Percentiles rank a stretch among this genome's conserved stretches.
Evolutionary conservation across 2,888 invertebrate genomes (phyloP).

Genomic region (Brenthis ino): DNA sequence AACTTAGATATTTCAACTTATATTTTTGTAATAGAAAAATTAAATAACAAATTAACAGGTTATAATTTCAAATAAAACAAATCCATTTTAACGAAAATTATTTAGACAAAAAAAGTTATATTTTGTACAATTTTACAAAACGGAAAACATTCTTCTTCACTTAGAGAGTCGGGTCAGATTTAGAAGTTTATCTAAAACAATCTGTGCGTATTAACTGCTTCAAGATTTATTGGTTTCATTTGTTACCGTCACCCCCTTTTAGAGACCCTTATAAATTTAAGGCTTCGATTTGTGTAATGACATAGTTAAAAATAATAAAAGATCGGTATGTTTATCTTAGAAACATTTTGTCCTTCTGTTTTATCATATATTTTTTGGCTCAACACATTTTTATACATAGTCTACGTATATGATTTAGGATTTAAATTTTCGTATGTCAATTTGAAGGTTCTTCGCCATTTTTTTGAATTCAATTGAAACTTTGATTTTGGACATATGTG

Average conservation of each 20-base stretch:
- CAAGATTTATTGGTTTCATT: constrained; percentile 22
- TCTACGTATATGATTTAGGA: too few relatives aligned
- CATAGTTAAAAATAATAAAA: background rate
- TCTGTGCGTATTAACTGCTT: constrained; percentile 15
- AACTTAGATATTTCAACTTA: too few relatives aligned
- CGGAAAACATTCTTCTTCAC: background rate
- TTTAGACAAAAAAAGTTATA: background rate
- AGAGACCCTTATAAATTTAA: constrained; percentile 24
- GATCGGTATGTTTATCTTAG: background rate
- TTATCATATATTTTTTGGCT: too few relatives aligned
- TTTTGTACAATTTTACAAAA: background rate
- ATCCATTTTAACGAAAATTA: background rate
- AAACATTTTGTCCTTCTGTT: too few relatives aligned
- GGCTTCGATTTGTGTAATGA: constrained; percentile 12
- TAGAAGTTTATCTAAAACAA: constrained; percentile 23
- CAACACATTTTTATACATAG: too few relatives aligned
- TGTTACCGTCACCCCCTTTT: constrained; percentile 14
- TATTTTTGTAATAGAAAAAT: too few relatives aligned
- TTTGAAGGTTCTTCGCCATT: too few relatives aligned
- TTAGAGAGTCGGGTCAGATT: background rate
- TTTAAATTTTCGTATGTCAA: too few relatives aligned
- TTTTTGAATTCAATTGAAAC: too few relatives aligned
- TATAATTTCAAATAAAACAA: too few relatives aligned
- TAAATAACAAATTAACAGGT: too few relatives aligned
- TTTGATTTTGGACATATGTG: too few relatives aligned